Evolutionary conservation across 2,888 invertebrate genomes (phyloP).

Genomic region (Plusia festucae): DNA sequence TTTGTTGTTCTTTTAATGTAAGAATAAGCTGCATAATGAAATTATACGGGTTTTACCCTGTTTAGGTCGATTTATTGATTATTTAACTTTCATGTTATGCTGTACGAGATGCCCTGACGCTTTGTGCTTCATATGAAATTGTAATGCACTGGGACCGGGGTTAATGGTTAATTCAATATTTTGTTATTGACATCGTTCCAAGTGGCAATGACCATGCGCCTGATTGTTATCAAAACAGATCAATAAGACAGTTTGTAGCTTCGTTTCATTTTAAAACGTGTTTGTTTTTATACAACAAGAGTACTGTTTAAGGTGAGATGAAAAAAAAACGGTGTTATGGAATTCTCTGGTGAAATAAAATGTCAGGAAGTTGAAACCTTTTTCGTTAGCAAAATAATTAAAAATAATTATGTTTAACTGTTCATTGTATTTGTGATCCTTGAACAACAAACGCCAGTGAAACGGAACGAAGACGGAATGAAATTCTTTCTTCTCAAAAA

Average conservation of each 20-base stretch:
- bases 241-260: conserved; percentile 19
- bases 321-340: conserved; percentile 25
- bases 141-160: conserved; percentile 69
- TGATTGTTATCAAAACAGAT: conserved; percentile 52
- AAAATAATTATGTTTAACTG: conserved; percentile 49
- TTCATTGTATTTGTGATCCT: conserved; percentile 45
- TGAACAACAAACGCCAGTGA: conserved; percentile 65
- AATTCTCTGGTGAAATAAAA: conserved; percentile 43
- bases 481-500: conserved; percentile 71
- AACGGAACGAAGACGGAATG: conserved; percentile 63
- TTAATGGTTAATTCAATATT: conserved; percentile 80
- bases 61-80: conserved; percentile 34
- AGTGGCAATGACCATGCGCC: conserved; percentile 69
- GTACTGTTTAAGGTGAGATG: conserved; percentile 20
- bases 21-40: conserved; percentile 13
- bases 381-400: conserved; percentile 46
- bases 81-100: conserved; percentile 50
- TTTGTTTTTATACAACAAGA: too few species aligned
- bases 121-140: conserved; percentile 75
- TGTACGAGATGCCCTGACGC: conserved; percentile 64
- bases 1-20: conserved; percentile 22
- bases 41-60: conserved; percentile 25
- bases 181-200: conserved; percentile 71
- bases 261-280: conserved; percentile 3
- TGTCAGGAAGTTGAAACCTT: conserved; percentile 34